Evolutionary conservation across 2,797 vertebrate species (phyloP), one percentile per base, ranked within the genome.

Genomic region (Oryzias dopingdopingensis): DNA sequence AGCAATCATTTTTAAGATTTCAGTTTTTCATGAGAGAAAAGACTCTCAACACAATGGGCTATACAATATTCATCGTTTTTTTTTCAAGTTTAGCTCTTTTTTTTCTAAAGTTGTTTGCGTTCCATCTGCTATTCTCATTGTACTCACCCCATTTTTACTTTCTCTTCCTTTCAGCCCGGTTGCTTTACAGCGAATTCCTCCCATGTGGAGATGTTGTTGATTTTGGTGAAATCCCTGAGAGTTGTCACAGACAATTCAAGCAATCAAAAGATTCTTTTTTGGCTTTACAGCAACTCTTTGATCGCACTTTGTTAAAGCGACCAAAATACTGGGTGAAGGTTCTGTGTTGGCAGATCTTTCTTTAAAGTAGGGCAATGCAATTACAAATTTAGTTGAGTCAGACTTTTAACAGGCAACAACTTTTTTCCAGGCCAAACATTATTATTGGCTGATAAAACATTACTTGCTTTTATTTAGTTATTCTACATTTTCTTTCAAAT

Each of bases 1-100:
- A 86, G 85, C 65, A 72, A 79, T 87, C 85, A 80, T 79, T 87
- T 86, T 86, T 81, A 76, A 79, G 51, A 72, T 67, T 67, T 73
- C 68, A 57, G 58, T 78, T 72, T 85, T 85, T 83, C 79, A 78
- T 86, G 75, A 80, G 62, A 75, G 67, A 70, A 83, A 80, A 83
- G 77, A 52, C n/a, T 14, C 61, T 77, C 62, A 70, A 68, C 77
- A 65, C 61, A 60, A 59, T 17, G 24, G 70, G 40, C 77, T 77
- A 58, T 81, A 63, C 52, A 79, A 84, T 84, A 85, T 89, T 85
- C 83, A 83, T 86, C 72, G 77, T 29, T 12, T 37, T 80, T 82
- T 72, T 55, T 70, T 48, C 53, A 56, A 70, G 73, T 69, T 81
- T 76, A 74, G 74, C 61, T 71, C 14, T 62, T 74, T 83, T 84